Percentiles rank a stretch among this genome's conserved stretches.
These are phyloP conservation scores for Hippocampus zosterae DNA, from an alignment of 2,113 vertebrate species.

Conservation along the genomic window DNA sequence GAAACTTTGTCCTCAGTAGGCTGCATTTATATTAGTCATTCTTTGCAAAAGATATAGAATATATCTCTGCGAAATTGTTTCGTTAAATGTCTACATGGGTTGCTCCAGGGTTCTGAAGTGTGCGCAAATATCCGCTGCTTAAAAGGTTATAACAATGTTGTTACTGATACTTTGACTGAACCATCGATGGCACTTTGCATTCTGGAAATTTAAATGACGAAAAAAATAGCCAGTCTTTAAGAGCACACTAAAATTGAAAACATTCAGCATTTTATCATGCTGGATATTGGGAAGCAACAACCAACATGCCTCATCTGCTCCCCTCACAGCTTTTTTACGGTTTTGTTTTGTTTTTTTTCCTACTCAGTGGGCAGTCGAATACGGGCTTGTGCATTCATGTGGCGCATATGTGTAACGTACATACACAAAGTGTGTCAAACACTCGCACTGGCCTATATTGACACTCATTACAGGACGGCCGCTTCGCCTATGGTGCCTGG, in stretches of 20 bases:
- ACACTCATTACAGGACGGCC: constrained; percentile 39
- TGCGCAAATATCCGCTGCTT: no score
- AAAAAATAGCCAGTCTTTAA: neutral
- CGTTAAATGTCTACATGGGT: no score
- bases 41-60: neutral
- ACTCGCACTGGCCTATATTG: constrained; percentile 48
- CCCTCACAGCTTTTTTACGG: neutral
- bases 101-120: neutral
- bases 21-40: neutral
- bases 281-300: neutral
- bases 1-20: no score
- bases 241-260: neutral
- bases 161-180: no score
- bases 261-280: neutral
- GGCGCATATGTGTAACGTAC: constrained; percentile 21
- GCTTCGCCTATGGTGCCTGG: constrained; percentile 30
- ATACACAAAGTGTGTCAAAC: constrained; percentile 47
- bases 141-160: no score
- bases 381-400: constrained; percentile 28
- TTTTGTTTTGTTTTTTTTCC: no score
- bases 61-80: neutral
- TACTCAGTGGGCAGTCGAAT: constrained; percentile 6
- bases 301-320: neutral
- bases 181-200: no score
- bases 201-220: neutral